These are phyloP conservation scores for Leptosomus discolor DNA, from an alignment of 2,113 vertebrate genomes.

Conservation along the genomic window DNA sequence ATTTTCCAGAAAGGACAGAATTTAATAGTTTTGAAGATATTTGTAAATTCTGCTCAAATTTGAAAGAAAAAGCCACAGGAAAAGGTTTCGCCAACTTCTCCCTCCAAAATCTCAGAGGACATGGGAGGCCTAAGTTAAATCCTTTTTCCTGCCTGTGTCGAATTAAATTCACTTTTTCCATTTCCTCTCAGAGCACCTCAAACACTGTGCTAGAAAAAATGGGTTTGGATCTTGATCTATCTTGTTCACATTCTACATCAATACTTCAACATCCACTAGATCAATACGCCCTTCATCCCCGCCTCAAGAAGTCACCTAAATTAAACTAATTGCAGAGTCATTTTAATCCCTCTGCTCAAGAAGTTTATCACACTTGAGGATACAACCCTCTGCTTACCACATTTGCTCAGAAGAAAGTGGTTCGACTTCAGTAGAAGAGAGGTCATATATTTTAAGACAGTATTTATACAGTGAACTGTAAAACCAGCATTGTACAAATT, in stretches of 20 bases:
- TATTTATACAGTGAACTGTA: neutral
- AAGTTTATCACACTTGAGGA: neutral
- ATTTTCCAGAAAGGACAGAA: neutral
- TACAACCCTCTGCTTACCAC: neutral
- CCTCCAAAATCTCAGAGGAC: neutral
- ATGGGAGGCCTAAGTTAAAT: accelerated
- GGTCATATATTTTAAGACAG: neutral
- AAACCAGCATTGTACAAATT: neutral
- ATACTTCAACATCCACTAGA: neutral
- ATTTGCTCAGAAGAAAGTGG: neutral
- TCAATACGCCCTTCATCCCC: neutral
- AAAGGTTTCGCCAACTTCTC: neutral
- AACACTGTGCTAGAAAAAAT: neutral
- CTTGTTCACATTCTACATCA: neutral
- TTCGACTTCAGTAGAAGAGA: neutral
- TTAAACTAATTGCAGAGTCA: neutral
- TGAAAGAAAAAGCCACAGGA: neutral
- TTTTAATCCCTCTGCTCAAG: neutral
- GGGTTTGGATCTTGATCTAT: neutral
- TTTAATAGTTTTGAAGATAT: neutral
- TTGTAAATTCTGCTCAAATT: neutral
- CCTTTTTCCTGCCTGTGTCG: neutral
- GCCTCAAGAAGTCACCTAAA: neutral
- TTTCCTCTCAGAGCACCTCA: neutral
- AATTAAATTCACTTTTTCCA: neutral